Percentiles rank a stretch among this genome's conserved stretches.
Conservation (phyloP, 2,888 invertebrate species). For the Ophion slaviceki region DNA sequence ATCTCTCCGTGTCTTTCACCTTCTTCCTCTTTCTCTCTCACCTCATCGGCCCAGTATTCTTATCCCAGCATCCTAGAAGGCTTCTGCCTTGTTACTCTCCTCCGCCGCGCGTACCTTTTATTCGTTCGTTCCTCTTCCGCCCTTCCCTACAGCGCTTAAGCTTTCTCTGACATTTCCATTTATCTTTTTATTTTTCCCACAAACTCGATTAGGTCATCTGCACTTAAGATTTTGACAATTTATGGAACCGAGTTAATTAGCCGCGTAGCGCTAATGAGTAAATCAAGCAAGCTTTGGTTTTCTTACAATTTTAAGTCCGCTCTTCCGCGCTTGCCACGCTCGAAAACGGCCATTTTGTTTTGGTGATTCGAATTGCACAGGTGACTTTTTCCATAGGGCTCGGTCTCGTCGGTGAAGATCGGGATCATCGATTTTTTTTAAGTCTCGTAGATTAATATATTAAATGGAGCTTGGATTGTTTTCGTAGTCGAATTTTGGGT, state of each 20-base stretch:
- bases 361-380: too few species aligned
- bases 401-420: too few species aligned
- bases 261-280: constrained; percentile 13
- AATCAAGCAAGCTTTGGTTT: constrained; percentile 10
- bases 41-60: constrained; percentile 40
- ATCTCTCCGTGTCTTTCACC: background rate
- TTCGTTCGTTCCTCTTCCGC: constrained; percentile 36
- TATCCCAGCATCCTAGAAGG: constrained; percentile 45
- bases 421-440: too few species aligned
- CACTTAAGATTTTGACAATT: constrained; percentile 41
- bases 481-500: too few species aligned
- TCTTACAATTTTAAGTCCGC: background rate
- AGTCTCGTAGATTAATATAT: too few species aligned
- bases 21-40: background rate
- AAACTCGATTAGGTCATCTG: constrained; percentile 62
- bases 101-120: constrained; percentile 42
- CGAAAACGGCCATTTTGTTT: background rate
- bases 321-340: too few species aligned
- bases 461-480: too few species aligned
- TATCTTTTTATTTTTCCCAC: constrained; percentile 31
- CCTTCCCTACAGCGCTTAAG: constrained; percentile 37
- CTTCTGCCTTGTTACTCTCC: constrained; percentile 52
- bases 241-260: constrained; percentile 31
- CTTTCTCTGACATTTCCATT: constrained; percentile 41
- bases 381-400: too few species aligned